Evolutionary conservation across 53 echinoderm and acorn worm genomes (phyloP).

Genomic region (Holothuria leucospilota): DNA sequence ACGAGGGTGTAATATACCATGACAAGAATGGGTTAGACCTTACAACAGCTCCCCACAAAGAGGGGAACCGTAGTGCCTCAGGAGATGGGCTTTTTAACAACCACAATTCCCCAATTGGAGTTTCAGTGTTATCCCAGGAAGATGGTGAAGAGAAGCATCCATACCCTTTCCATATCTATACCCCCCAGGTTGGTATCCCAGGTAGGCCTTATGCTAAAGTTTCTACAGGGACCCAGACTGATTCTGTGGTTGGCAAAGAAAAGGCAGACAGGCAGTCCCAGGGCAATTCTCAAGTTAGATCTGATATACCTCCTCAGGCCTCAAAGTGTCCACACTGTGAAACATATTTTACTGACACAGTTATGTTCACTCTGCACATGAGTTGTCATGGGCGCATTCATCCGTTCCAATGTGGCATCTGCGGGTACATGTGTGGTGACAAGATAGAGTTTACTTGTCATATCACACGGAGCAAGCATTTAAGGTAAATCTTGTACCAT

Average conservation of each 20-base stretch:
- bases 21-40: slow-evolving; percentile 70
- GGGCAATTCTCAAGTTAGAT: slow-evolving; percentile 60
- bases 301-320: slow-evolving; percentile 67
- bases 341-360: slow-evolving; percentile 91
- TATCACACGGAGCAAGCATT: slow-evolving; percentile 94
- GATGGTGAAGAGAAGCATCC: slow-evolving; percentile 51
- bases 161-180: slow-evolving; percentile 26
- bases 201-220: slow-evolving; percentile 39
- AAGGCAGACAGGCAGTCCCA: slow-evolving; percentile 73
- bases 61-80: slow-evolving; percentile 50
- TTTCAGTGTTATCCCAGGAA: slow-evolving; percentile 54
- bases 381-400: slow-evolving; percentile 91
- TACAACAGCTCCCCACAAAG: slow-evolving; percentile 36
- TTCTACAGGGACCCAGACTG: slow-evolving; percentile 49
- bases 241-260: slow-evolving; percentile 30
- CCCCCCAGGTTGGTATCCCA: slow-evolving; percentile 26
- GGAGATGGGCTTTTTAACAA: slow-evolving; percentile 65
- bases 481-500: slow-evolving; percentile 57
- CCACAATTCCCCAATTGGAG: slow-evolving; percentile 42
- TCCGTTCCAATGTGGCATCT: slow-evolving; percentile 98
- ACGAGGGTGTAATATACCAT: background rate
- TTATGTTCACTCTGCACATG: slow-evolving; percentile 99
- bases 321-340: slow-evolving; percentile 95
- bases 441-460: slow-evolving; percentile 99
- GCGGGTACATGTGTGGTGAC: slow-evolving; percentile 92